A percentile compares a stretch with the other conserved stretches of the same genome.
Conservation (phyloP, 2,888 invertebrate genomes). For the Corbicula japonica region DNA sequence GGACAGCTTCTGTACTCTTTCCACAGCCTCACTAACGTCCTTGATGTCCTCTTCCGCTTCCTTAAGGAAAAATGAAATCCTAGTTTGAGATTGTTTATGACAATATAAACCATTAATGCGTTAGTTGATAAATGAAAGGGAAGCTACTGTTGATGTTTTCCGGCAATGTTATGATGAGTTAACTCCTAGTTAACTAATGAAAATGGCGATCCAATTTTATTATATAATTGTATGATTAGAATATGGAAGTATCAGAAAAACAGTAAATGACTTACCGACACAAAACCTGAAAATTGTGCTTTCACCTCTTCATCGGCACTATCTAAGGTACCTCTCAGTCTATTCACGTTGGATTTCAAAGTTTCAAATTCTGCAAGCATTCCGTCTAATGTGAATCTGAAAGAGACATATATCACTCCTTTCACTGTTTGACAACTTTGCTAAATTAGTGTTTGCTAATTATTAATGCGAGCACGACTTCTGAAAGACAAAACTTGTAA, state of each 20-base stretch:
- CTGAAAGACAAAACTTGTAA: too few species aligned
- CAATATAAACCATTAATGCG: too few species aligned
- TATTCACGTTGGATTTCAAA: slow-evolving; percentile 92
- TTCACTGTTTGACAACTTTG: neutral
- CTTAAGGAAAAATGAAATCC: too few species aligned
- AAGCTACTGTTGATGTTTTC: too few species aligned
- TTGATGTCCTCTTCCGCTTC: slow-evolving; percentile 79
- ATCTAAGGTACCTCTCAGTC: slow-evolving; percentile 93
- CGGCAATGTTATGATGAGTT: too few species aligned
- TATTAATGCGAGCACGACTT: too few species aligned
- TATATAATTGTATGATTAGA: neutral
- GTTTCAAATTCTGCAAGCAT: slow-evolving; percentile 95
- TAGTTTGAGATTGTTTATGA: too few species aligned
- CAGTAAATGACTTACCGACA: slow-evolving; percentile 89
- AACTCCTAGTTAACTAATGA: neutral
- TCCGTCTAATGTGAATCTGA: slow-evolving; percentile 95
- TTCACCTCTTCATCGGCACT: slow-evolving; percentile 93
- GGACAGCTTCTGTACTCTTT: slow-evolving; percentile 86
- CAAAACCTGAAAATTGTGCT: slow-evolving; percentile 95
- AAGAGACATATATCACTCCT: slow-evolving; percentile 49
- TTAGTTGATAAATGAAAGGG: too few species aligned
- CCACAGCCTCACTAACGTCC: slow-evolving; percentile 78
- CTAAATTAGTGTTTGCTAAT: too few species aligned
- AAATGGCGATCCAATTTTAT: neutral
- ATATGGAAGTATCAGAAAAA: neutral